Evolutionary conservation across 1,140 invertebrate genomes (phyloP).

Genomic region (Sycobia sp.): DNA sequence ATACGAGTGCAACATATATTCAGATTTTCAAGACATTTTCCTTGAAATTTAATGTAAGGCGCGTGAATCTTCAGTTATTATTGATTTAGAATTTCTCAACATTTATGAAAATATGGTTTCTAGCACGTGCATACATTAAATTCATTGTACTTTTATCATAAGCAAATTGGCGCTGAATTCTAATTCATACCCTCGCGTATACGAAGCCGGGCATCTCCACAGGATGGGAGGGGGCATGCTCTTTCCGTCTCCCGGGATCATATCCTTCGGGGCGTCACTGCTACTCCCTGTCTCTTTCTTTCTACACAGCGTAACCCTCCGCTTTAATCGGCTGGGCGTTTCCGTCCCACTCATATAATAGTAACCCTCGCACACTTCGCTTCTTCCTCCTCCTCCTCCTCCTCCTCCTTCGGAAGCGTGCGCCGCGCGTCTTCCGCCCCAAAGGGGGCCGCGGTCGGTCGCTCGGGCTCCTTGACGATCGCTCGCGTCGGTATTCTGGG

Average conservation of each 20-base stretch:
- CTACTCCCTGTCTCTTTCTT: not conserved
- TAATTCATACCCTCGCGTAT: too few species aligned
- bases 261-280: not conserved
- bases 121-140: too few species aligned
- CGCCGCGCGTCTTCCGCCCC: slow-evolving; percentile 51
- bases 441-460: not conserved
- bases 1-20: too few species aligned
- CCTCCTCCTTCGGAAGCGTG: slow-evolving; percentile 30
- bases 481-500: slow-evolving; percentile 39
- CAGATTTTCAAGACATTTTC: too few species aligned
- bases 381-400: not conserved
- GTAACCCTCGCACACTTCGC: not conserved
- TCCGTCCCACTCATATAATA: slow-evolving; percentile 48
- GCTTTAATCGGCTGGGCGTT: slow-evolving; percentile 52
- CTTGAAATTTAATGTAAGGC: too few species aligned
- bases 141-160: too few species aligned
- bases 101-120: too few species aligned
- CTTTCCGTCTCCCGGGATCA: not conserved
- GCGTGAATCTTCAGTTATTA: too few species aligned
- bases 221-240: not conserved
- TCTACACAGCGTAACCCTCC: slow-evolving; percentile 35
- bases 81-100: too few species aligned
- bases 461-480: not conserved
- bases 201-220: too few species aligned
- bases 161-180: too few species aligned